Percentiles rank a stretch among this genome's conserved stretches.
Conservation (phyloP, 2,888 invertebrate species). For the Dryobotodes eremita region DNA sequence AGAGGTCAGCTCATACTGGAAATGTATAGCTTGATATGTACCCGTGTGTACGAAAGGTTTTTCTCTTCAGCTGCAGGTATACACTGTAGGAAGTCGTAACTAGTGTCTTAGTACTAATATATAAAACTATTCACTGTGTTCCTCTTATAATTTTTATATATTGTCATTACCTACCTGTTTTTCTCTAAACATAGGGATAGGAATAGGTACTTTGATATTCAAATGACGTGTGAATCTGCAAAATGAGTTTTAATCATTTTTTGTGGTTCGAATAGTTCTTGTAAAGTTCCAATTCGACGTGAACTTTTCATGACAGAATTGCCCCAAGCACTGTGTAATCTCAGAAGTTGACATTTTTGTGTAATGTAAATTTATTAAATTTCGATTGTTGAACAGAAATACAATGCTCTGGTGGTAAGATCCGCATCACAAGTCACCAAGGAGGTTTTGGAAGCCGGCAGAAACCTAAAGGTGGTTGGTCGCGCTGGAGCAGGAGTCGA, state of each 20-base stretch:
- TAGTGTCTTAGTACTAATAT: not conserved
- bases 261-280: not conserved
- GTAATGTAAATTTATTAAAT: not conserved
- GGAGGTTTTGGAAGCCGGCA: slow-evolving; percentile 94
- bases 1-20: too few species aligned
- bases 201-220: not conserved
- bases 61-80: not conserved
- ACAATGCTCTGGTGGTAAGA: slow-evolving; percentile 97
- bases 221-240: not conserved
- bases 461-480: slow-evolving; percentile 96
- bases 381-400: slow-evolving; percentile 91
- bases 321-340: not conserved
- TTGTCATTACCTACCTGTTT: not conserved
- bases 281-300: not conserved
- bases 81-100: not conserved
- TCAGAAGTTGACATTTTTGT: not conserved
- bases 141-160: not conserved
- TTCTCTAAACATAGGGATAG: not conserved
- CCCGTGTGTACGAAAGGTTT: not conserved
- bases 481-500: slow-evolving; percentile 99
- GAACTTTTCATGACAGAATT: not conserved
- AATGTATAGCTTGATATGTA: too few species aligned
- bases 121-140: not conserved
- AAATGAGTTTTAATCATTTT: too few species aligned
- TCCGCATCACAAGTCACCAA: slow-evolving; percentile 98